These are phyloP conservation scores for Itoplectis maculator DNA, from an alignment of 2,888 invertebrate genomes.

Conservation along the genomic window DNA sequence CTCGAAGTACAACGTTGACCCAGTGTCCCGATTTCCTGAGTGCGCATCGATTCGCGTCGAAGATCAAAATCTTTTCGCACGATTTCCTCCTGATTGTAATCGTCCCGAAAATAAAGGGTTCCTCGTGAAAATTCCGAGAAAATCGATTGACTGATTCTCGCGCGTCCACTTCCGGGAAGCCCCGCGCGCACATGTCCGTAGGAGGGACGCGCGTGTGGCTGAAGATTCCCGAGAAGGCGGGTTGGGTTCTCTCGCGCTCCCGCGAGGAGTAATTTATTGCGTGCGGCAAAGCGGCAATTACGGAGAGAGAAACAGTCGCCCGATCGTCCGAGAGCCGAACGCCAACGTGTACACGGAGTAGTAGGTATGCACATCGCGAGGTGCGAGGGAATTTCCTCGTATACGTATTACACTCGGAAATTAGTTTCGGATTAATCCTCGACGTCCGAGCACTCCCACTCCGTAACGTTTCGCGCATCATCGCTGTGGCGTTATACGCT, in stretches of 20 bases:
- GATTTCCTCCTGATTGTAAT: conserved; percentile 32
- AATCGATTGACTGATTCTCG: conserved; percentile 27
- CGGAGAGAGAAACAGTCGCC: conserved; percentile 63
- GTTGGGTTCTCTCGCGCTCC: conserved; percentile 50
- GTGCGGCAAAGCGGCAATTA: conserved; percentile 66
- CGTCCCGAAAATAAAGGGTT: neutral
- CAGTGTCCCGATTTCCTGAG: conserved; percentile 48
- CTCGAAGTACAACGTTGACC: conserved; percentile 45
- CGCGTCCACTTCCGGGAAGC: conserved; percentile 54
- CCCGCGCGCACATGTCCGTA: conserved; percentile 13
- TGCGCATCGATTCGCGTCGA: conserved; percentile 5
- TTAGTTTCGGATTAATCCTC: conserved; percentile 65
- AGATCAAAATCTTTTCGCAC: conserved; percentile 7
- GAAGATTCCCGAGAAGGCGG: conserved; percentile 44
- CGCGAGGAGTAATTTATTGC: conserved; percentile 66
- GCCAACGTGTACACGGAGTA: conserved; percentile 42
- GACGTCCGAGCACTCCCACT: conserved; percentile 26
- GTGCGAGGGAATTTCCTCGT: conserved; percentile 59
- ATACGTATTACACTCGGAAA: conserved; percentile 58
- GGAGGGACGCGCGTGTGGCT: conserved; percentile 47
- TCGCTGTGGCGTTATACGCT: conserved; percentile 4
- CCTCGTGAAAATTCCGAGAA: conserved; percentile 13
- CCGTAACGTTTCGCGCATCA: conserved; percentile 6
- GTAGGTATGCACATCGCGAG: conserved; percentile 19
- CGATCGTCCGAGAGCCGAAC: conserved; percentile 53